A percentile compares a stretch with the other conserved stretches of the same genome.
phyloP scores from a whole-genome alignment of 2,797 vertebrate genomes.

The Mormyrops attenuatus region DNA sequence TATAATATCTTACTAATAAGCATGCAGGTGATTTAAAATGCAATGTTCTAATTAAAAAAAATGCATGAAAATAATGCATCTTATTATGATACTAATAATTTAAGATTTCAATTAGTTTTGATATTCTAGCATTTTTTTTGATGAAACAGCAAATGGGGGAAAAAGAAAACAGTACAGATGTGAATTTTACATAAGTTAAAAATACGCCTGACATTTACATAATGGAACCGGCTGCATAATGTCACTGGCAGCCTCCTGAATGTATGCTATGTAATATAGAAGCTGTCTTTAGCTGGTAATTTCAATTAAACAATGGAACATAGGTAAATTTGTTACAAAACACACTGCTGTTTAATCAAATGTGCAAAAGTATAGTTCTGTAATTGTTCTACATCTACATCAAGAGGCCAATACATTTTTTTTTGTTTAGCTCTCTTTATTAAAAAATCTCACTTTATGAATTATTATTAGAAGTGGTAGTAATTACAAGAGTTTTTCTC shows the following conservation, averaged over 20 bases:
- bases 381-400: neutral
- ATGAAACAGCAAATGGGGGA: neutral
- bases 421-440: neutral
- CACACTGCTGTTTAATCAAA: constrained; percentile 20
- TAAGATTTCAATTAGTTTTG: neutral
- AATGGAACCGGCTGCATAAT: constrained; percentile 45
- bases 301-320: constrained; percentile 60
- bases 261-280: constrained; percentile 55
- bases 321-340: constrained; percentile 64
- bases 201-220: constrained; percentile 55
- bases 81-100: neutral
- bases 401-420: neutral
- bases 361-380: neutral
- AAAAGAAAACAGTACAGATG: neutral
- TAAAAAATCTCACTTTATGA: neutral
- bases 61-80: neutral
- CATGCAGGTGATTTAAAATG: neutral
- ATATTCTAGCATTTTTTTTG: neutral
- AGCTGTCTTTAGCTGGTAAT: constrained; percentile 67
- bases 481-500: neutral
- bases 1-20: constrained; percentile 11
- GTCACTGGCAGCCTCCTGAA: constrained; percentile 57
- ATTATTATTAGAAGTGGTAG: neutral
- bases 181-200: constrained; percentile 52
- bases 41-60: neutral